These are phyloP conservation scores for Drosophila elegans DNA, from an alignment of 1,140 invertebrate genomes.

Conservation along the genomic window DNA sequence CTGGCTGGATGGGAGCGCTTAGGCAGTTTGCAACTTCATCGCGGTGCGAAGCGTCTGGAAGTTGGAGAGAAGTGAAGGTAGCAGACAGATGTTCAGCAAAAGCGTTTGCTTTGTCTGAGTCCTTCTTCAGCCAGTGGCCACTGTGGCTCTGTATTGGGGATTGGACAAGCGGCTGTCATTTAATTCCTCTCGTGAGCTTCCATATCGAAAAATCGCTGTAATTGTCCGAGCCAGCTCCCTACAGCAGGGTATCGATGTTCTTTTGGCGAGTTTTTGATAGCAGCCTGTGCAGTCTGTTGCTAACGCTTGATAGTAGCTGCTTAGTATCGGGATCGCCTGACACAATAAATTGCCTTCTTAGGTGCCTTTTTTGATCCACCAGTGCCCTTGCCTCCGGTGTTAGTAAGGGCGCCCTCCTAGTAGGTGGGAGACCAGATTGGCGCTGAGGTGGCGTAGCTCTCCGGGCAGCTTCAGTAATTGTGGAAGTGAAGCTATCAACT, in stretches of 20 bases:
- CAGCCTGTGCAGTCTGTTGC: background rate
- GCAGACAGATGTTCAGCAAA: too few species aligned
- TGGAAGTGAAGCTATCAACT: background rate
- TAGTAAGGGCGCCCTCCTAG: background rate
- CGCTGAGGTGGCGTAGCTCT: constrained; percentile 4
- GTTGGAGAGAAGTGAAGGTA: too few species aligned
- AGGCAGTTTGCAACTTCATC: too few species aligned
- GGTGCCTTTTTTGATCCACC: constrained; percentile 4
- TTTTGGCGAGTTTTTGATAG: background rate
- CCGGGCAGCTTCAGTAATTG: constrained; percentile 1
- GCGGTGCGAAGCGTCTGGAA: too few species aligned
- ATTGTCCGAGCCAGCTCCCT: background rate
- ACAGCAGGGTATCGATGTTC: background rate
- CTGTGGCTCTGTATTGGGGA: constrained; percentile 9
- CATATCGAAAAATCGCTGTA: background rate
- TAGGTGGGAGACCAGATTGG: constrained; percentile 7
- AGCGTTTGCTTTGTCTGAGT: too few species aligned
- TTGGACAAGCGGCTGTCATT: constrained; percentile 2
- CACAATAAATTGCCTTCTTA: background rate
- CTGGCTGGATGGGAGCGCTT: too few species aligned
- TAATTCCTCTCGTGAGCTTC: constrained; percentile 5
- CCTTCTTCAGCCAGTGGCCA: background rate
- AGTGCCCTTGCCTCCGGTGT: constrained; percentile 1
- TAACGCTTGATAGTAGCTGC: background rate
- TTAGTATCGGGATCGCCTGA: too few species aligned